Evolutionary conservation across 2,888 invertebrate genomes (phyloP).

Genomic region (Chelonus formosanus): DNA sequence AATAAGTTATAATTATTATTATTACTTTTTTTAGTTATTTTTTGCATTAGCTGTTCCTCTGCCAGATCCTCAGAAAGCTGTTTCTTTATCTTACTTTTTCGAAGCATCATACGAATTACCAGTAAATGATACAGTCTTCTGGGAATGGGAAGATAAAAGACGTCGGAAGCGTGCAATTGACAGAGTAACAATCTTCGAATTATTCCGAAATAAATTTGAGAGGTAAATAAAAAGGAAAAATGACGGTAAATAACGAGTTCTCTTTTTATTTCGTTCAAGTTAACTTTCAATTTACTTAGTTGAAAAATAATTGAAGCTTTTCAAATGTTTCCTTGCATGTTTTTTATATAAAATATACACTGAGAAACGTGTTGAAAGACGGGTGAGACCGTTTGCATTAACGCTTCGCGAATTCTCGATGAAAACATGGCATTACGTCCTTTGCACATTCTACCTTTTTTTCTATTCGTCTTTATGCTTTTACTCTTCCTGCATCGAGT

Average conservation of each 20-base stretch:
- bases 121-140: slow-evolving; percentile 65
- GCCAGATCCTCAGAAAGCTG: slow-evolving; percentile 74
- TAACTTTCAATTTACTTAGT: neutral
- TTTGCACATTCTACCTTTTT: slow-evolving; percentile 1
- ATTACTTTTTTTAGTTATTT: slow-evolving; percentile 68
- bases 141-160: slow-evolving; percentile 46
- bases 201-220: slow-evolving; percentile 68
- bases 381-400: slow-evolving; percentile 34
- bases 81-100: slow-evolving; percentile 79
- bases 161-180: slow-evolving; percentile 68
- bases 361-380: neutral
- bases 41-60: slow-evolving; percentile 77
- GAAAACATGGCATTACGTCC: slow-evolving; percentile 38
- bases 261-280: neutral
- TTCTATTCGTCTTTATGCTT: neutral
- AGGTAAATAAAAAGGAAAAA: slow-evolving; percentile 65
- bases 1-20: too few species aligned
- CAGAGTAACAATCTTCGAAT: slow-evolving; percentile 68
- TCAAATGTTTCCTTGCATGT: too few species aligned
- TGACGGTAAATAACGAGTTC: neutral
- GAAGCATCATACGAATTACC: slow-evolving; percentile 75
- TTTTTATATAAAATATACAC: neutral
- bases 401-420: slow-evolving; percentile 38
- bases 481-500: slow-evolving; percentile 21
- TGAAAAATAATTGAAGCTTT: neutral